Evolutionary conservation across 2,113 vertebrate genomes (phyloP).

Genomic region (Mola mola): DNA sequence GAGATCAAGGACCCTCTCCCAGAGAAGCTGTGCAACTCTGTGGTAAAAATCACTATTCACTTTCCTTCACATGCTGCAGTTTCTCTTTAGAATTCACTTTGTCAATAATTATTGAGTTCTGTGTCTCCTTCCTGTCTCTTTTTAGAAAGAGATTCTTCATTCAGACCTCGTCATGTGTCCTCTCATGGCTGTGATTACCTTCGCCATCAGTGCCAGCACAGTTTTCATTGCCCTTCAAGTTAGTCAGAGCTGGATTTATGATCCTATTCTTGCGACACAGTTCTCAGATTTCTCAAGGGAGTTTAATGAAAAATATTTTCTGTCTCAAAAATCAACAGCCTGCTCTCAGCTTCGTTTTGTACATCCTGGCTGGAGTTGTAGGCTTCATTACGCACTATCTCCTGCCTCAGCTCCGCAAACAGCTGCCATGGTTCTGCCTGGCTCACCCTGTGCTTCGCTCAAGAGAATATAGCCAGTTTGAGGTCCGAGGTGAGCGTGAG

Average conservation of each 20-base stretch:
- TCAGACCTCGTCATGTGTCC: conserved; percentile 91
- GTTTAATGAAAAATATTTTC: background rate
- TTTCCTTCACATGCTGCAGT: background rate
- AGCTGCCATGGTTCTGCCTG: conserved; percentile 93
- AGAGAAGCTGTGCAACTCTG: conserved; percentile 87
- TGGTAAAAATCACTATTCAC: conserved; percentile 77
- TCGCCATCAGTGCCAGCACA: conserved; percentile 92
- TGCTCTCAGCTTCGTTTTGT: conserved; percentile 88
- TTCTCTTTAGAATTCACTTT: background rate
- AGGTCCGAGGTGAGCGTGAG: conserved; percentile 87
- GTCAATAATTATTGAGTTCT: background rate
- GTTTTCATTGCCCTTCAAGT: conserved; percentile 93
- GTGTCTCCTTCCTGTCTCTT: conserved; percentile 13
- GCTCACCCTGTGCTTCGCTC: conserved; percentile 90
- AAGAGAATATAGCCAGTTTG: conserved; percentile 91
- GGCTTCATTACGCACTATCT: conserved; percentile 92
- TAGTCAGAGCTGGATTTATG: conserved; percentile 33
- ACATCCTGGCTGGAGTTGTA: conserved; percentile 86
- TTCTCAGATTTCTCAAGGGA: conserved; percentile 11
- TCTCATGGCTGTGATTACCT: conserved; percentile 90
- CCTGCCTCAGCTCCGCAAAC: conserved; percentile 91
- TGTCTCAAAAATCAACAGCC: conserved; percentile 74
- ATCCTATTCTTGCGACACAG: background rate
- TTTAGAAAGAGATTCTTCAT: conserved; percentile 89
- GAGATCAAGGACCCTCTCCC: conserved; percentile 91